Percentiles rank a stretch among this genome's conserved stretches.
These are phyloP conservation scores for Falcaria lacertinaria DNA, from an alignment of 2,888 invertebrate species.

Conservation along the genomic window DNA sequence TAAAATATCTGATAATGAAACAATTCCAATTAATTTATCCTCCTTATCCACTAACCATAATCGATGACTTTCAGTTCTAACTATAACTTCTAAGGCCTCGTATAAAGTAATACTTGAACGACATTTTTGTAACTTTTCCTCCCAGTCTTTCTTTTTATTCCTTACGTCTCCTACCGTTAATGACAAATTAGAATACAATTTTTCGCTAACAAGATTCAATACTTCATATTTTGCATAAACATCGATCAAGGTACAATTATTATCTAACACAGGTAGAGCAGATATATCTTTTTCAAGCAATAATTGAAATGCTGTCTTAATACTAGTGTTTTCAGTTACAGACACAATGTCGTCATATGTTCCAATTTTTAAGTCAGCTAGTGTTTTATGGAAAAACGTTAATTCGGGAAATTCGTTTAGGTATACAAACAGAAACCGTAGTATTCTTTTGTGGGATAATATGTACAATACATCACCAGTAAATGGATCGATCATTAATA, in stretches of 20 bases:
- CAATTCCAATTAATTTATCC: constrained; percentile 69
- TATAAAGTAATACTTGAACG: constrained; percentile 90
- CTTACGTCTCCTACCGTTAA: constrained; percentile 91
- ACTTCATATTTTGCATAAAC: constrained; percentile 77
- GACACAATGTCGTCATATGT: constrained; percentile 67
- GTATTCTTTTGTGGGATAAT: constrained; percentile 69
- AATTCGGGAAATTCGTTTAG: constrained; percentile 73
- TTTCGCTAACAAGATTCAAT: constrained; percentile 92
- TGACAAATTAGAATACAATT: constrained; percentile 94
- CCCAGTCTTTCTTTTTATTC: constrained; percentile 93
- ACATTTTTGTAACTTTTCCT: constrained; percentile 95
- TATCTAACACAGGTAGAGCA: constrained; percentile 67
- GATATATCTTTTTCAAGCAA: constrained; percentile 70
- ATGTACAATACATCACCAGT: constrained; percentile 70
- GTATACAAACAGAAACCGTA: constrained; percentile 71
- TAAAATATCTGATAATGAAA: constrained; percentile 74
- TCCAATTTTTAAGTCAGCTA: constrained; percentile 68
- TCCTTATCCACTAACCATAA: constrained; percentile 75
- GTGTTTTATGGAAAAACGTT: constrained; percentile 68
- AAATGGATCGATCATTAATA: constrained; percentile 63
- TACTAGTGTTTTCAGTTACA: constrained; percentile 59
- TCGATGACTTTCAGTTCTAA: constrained; percentile 90
- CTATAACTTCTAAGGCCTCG: constrained; percentile 93
- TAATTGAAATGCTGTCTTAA: constrained; percentile 67
- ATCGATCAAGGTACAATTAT: constrained; percentile 60